These are phyloP conservation scores for Dicycla oo DNA, from an alignment of 2,888 invertebrate genomes.

Conservation along the genomic window DNA sequence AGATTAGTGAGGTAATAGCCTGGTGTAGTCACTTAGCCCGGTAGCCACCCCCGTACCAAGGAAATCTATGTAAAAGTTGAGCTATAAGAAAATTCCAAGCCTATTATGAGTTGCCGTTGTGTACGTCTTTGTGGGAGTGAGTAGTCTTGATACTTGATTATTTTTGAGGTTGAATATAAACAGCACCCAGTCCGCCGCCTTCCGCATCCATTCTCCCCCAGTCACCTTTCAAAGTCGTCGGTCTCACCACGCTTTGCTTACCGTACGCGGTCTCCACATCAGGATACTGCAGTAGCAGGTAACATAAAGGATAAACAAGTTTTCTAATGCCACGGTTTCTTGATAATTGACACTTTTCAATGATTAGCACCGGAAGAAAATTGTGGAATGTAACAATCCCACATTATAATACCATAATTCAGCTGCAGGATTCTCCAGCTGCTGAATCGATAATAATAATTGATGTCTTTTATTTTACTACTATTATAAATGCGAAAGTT, in stretches of 20 bases:
- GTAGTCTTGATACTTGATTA: slow-evolving; percentile 74
- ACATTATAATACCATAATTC: background rate
- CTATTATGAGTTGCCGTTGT: slow-evolving; percentile 85
- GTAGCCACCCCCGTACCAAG: slow-evolving; percentile 83
- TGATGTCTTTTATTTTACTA: too few species aligned
- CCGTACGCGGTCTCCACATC: background rate
- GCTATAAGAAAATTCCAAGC: slow-evolving; percentile 89
- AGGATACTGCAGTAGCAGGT: background rate
- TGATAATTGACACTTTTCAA: background rate
- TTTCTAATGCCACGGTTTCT: background rate
- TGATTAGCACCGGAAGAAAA: background rate
- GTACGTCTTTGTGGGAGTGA: slow-evolving; percentile 65
- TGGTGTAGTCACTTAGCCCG: slow-evolving; percentile 73
- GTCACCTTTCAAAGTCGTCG: background rate
- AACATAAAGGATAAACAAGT: too few species aligned
- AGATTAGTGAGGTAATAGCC: slow-evolving; percentile 88
- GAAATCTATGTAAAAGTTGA: slow-evolving; percentile 88
- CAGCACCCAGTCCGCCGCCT: background rate
- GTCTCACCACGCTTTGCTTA: background rate
- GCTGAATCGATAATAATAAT: background rate
- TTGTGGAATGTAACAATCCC: background rate
- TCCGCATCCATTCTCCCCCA: background rate
- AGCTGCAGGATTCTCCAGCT: background rate
- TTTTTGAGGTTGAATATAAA: background rate
- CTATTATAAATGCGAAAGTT: too few species aligned